These are phyloP conservation scores for Alca torda DNA, from an alignment of 2,797 vertebrate species.

Conservation along the genomic window DNA sequence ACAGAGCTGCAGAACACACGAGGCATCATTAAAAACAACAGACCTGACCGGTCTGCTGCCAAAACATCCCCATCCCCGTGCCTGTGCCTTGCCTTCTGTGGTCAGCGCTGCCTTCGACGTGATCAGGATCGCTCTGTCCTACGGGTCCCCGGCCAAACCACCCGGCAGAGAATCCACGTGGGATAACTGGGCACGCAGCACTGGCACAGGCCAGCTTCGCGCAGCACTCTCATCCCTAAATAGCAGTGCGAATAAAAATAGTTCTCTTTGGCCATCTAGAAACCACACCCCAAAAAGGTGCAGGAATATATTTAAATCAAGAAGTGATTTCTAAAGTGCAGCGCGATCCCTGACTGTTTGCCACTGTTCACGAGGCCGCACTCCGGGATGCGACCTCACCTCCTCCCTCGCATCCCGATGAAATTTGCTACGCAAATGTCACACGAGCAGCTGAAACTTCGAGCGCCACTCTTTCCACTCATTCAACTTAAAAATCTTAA, in stretches of 20 bases:
- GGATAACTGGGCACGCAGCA: neutral
- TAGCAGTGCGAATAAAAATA: neutral
- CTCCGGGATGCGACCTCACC: neutral
- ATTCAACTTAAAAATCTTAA: neutral
- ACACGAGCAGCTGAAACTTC: neutral
- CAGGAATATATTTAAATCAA: neutral
- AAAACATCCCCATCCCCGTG: neutral
- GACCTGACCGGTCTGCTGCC: neutral
- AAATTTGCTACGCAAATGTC: neutral
- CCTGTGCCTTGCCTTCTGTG: neutral
- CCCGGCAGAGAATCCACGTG: neutral
- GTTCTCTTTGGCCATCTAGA: neutral
- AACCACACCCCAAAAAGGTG: neutral
- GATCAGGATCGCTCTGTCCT: neutral
- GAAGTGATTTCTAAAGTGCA: neutral
- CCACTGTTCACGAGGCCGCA: neutral
- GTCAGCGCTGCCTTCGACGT: neutral
- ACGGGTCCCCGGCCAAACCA: neutral
- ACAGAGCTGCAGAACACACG: neutral
- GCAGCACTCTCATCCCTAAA: neutral
- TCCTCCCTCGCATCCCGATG: neutral
- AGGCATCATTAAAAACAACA: neutral
- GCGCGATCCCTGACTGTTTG: neutral
- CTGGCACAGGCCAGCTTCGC: neutral
- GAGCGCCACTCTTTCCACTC: conserved; percentile 4